Evolutionary conservation across 1,140 invertebrate genomes (phyloP), one percentile per base, ranked within the genome.

Genomic region (Drosophila yakuba): DNA sequence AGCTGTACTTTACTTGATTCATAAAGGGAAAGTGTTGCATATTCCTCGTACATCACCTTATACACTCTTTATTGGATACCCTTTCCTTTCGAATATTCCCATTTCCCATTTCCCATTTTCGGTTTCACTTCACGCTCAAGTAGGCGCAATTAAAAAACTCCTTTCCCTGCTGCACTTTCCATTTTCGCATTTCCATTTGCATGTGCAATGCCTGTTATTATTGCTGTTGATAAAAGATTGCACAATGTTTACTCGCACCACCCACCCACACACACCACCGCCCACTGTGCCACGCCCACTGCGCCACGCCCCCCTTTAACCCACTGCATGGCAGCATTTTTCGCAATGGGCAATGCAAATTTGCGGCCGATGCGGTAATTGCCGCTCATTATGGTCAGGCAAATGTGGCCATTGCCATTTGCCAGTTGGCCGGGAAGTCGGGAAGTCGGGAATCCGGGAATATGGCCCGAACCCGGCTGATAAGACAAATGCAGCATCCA

Each of bases 351-450:
- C 85, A 88, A 88, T 88, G 76, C 83, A 88, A 88, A 88, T 88
- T 71, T 88, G 84, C 84, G 83, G 84, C 83, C 84, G 57, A 77
- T 88, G 83, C 83, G 83, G 83, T 88, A 88, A 88, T 88, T 88
- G 83, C 83, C 83, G 83, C 83, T 88, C 83, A 88, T 88, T 88
- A 88, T 88, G 83, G 83, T 89, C 83, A 89, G 83, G 83, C 83
- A 89, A 88, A 89, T 71, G 67, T 71, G 64, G 48, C 54, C 72
- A 76, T 75, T 10, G 67, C 67, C 67, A 71, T 71, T 71, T 71
- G 67, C 67, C 67, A 39, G 63, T 56, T 69, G 75, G 56, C 32
- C 14, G 17, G 48, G 36, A 44, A 25, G 15, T 35, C 14, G 12
- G 23, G 23, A 23, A 23, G 39, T 6, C 7, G 28, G 3, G 4